phyloP scores from a whole-genome alignment of 2,113 vertebrate genomes.

The Sinocyclocheilus rhinocerous region DNA sequence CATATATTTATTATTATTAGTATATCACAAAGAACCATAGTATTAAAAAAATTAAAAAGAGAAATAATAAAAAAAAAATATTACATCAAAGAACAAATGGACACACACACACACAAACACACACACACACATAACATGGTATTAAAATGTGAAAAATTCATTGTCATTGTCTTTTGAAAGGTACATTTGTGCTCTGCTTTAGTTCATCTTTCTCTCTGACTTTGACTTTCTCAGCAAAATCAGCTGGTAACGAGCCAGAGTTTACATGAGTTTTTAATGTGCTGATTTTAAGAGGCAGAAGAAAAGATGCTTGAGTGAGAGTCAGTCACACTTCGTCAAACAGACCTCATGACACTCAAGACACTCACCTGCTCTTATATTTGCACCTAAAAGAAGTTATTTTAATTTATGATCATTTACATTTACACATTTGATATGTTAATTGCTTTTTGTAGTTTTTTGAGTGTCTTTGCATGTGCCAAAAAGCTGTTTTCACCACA shows the following conservation, averaged over 20 bases:
- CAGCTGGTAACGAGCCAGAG: neutral
- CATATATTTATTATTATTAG: no score
- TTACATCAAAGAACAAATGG: neutral
- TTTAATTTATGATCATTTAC: neutral
- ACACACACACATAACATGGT: neutral
- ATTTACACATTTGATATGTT: neutral
- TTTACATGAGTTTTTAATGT: constrained; percentile 3
- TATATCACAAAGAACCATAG: no score
- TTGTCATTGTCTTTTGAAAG: neutral
- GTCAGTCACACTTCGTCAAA: neutral
- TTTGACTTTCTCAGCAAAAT: neutral
- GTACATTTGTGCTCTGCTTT: neutral
- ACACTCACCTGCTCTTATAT: neutral
- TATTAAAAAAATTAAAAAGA: no score
- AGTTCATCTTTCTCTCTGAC: neutral
- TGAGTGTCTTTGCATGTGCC: neutral
- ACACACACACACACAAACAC: neutral
- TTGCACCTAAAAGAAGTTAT: neutral
- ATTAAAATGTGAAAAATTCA: neutral
- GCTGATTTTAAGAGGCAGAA: neutral
- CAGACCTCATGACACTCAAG: neutral
- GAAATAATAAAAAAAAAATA: no score
- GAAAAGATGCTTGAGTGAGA: neutral
- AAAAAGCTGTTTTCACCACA: neutral
- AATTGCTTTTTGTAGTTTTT: neutral